Evolutionary conservation across 92 coral and sea anemone genomes (phyloP).

Genomic region (Pocillopora meandrina): DNA sequence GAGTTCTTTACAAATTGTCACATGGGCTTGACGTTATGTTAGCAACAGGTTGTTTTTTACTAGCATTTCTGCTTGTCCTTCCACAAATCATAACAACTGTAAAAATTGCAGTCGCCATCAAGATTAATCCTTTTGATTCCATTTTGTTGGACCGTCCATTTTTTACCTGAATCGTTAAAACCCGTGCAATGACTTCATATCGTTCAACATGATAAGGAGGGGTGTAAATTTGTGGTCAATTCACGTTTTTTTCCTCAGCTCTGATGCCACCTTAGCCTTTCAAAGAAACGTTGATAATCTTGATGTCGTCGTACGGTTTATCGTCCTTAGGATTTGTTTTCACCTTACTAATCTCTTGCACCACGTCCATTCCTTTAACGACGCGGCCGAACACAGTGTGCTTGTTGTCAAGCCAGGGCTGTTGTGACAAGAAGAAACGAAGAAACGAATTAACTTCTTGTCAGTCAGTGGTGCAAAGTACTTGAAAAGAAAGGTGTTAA

Average conservation of each 20-base stretch:
- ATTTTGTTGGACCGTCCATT: too few species aligned
- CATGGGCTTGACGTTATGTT: background rate
- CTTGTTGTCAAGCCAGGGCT: slow-evolving; percentile 99
- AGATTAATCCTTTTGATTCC: background rate
- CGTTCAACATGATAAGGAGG: too few species aligned
- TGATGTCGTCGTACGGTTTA: slow-evolving; percentile 95
- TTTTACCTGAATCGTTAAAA: too few species aligned
- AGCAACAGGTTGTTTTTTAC: background rate
- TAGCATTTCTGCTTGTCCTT: background rate
- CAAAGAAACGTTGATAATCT: slow-evolving; percentile 77
- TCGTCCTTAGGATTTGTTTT: slow-evolving; percentile 95
- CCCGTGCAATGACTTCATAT: too few species aligned
- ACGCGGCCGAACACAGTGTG: slow-evolving; percentile 99
- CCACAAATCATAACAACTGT: background rate
- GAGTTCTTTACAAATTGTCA: background rate
- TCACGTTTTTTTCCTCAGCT: background rate
- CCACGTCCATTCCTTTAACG: slow-evolving; percentile 93
- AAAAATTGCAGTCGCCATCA: background rate
- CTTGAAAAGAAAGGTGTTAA: background rate
- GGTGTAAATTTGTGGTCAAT: too few species aligned
- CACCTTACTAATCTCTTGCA: slow-evolving; percentile 72
- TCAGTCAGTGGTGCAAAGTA: background rate
- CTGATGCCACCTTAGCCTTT: slow-evolving; percentile 42
- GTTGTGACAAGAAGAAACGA: slow-evolving; percentile 11
- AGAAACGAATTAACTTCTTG: background rate